phyloP scores from a whole-genome alignment of 1,140 invertebrate genomes.

The Lordiphosa clarofinis region DNA sequence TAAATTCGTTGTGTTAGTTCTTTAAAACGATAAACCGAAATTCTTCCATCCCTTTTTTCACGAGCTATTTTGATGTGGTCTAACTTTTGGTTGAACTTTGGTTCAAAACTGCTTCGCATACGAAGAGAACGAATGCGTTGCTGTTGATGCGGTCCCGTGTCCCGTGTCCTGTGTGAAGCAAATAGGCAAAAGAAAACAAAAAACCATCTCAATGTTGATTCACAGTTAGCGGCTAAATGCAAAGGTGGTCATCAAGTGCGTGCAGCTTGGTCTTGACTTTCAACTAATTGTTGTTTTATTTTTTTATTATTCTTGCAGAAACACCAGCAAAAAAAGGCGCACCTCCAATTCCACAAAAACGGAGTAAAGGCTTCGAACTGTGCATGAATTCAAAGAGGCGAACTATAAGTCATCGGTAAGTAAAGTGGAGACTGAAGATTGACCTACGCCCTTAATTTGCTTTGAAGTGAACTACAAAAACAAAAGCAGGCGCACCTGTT shows the following conservation, averaged over 20 bases:
- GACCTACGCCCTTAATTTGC: too few species aligned
- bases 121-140: slow-evolving; percentile 22
- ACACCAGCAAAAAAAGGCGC: slow-evolving; percentile 79
- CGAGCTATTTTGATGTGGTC: slow-evolving; percentile 41
- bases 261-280: not conserved
- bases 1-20: not conserved
- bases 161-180: too few species aligned
- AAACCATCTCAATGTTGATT: not conserved
- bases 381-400: slow-evolving; percentile 80
- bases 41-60: too few species aligned
- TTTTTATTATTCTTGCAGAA: slow-evolving; percentile 47
- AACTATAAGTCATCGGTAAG: slow-evolving; percentile 79
- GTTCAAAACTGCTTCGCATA: slow-evolving; percentile 36
- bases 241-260: too few species aligned
- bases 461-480: too few species aligned
- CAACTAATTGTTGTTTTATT: not conserved
- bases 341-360: slow-evolving; percentile 79
- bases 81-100: slow-evolving; percentile 34
- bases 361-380: slow-evolving; percentile 77
- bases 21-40: slow-evolving; percentile 5
- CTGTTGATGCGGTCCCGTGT: slow-evolving; percentile 23
- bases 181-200: not conserved
- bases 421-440: too few species aligned
- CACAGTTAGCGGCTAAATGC: not conserved
- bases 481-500: too few species aligned